Conservation (phyloP, 2,113 vertebrate species). For the Conger conger region DNA sequence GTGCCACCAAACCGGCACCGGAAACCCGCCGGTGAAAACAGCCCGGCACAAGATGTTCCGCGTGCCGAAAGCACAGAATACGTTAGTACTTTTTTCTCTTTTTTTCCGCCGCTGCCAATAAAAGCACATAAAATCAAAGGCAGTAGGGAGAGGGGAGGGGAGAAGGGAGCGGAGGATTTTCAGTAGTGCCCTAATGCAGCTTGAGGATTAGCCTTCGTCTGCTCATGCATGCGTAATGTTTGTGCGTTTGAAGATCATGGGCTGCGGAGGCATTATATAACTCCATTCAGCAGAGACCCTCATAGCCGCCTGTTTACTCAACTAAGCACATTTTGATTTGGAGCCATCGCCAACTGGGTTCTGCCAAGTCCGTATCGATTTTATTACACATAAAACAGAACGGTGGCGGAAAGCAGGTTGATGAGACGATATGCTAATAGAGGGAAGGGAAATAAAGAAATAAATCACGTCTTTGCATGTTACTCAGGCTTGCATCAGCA, state of each 20-base stretch:
- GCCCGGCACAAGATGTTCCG: neutral
- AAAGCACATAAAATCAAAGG: neutral
- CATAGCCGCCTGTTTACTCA: constrained; percentile 31
- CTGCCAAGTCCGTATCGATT: constrained; percentile 9
- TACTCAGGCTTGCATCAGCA: neutral
- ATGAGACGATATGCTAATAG: neutral
- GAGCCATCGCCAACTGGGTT: constrained; percentile 13
- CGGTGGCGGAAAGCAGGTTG: neutral
- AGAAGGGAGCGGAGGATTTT: neutral
- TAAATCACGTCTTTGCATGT: neutral
- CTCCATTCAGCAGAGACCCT: constrained; percentile 19
- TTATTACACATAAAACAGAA: constrained; percentile 20
- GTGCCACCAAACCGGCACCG: neutral
- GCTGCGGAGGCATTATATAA: constrained; percentile 37
- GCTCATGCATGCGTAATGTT: constrained; percentile 37
- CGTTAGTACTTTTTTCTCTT: neutral
- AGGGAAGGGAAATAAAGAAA: neutral
- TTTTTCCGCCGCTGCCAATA: neutral
- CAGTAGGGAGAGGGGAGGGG: neutral
- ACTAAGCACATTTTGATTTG: constrained; percentile 32
- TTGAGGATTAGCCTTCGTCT: constrained; percentile 34
- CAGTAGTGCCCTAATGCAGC: neutral
- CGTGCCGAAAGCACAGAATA: neutral
- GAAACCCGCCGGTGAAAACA: neutral
- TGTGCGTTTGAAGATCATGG: constrained; percentile 35